A percentile compares a stretch with the other conserved stretches of the same genome.
phyloP scores from a whole-genome alignment of 2,797 vertebrate species.

The Gephyroberyx darwinii region DNA sequence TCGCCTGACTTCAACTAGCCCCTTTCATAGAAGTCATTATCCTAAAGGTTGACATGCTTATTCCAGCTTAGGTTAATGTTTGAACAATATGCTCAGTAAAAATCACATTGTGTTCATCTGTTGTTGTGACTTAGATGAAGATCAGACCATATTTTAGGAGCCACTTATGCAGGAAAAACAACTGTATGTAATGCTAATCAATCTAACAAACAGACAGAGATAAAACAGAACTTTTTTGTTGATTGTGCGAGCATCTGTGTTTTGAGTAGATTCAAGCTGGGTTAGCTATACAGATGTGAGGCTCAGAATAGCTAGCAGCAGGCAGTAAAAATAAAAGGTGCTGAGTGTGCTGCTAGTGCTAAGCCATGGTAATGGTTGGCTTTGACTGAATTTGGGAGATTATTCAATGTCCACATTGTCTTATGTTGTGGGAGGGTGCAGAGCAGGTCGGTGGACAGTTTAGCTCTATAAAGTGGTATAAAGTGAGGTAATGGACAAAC shows the following conservation, averaged over 20 bases:
- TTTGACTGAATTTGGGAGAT: slow-evolving; percentile 20
- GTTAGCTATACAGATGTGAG: neutral
- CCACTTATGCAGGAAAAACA: too few relatives aligned
- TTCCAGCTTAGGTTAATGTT: too few relatives aligned
- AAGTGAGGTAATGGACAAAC: neutral
- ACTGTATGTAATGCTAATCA: neutral
- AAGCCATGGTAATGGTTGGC: slow-evolving; percentile 4
- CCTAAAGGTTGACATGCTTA: too few relatives aligned
- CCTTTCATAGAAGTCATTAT: too few relatives aligned
- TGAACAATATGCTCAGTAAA: too few relatives aligned
- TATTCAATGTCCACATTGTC: slow-evolving; percentile 5
- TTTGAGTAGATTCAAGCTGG: neutral
- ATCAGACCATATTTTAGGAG: too few relatives aligned
- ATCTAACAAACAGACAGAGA: neutral
- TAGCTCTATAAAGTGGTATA: slow-evolving; percentile 2
- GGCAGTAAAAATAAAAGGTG: slow-evolving; percentile 14
- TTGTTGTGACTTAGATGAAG: too few relatives aligned
- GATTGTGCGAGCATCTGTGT: slow-evolving; percentile 8
- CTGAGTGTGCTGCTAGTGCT: slow-evolving; percentile 9
- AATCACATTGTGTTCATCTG: too few relatives aligned
- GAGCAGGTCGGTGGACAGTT: neutral
- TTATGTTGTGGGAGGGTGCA: neutral
- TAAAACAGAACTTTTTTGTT: neutral
- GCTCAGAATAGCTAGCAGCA: slow-evolving; percentile 5
- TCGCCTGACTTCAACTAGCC: too few relatives aligned